phyloP scores from a whole-genome alignment of 2,113 vertebrate species.

The Phocoena sinus region DNA sequence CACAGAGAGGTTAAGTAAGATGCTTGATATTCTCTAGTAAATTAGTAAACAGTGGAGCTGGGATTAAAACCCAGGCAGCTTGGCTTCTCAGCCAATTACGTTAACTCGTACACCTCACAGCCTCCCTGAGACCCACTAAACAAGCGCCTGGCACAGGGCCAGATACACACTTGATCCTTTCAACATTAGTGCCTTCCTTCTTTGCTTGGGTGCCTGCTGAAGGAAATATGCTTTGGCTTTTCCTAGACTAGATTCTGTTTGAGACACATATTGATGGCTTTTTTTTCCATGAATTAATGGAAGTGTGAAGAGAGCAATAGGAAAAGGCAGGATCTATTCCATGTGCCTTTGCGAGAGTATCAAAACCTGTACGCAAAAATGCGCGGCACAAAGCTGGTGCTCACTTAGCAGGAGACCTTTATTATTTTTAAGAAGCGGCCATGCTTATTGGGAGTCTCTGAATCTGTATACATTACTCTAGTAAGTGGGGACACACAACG shows the following conservation, averaged over 20 bases:
- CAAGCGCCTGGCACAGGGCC: too few species aligned
- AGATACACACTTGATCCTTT: not conserved
- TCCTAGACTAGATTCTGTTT: not conserved
- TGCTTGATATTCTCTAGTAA: not conserved
- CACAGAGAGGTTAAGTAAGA: not conserved
- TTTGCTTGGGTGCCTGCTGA: too few species aligned
- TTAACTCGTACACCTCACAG: not conserved
- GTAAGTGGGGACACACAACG: not conserved
- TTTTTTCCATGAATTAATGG: not conserved
- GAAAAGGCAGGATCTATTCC: not conserved
- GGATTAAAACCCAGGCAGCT: not conserved
- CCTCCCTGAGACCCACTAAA: not conserved
- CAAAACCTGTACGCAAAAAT: not conserved
- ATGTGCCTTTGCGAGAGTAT: not conserved
- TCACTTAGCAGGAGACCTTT: not conserved
- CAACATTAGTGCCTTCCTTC: not conserved
- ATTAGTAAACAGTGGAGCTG: not conserved
- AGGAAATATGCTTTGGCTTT: not conserved
- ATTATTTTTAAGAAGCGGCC: not conserved
- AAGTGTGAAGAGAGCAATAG: not conserved
- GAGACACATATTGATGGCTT: not conserved
- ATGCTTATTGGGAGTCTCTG: not conserved
- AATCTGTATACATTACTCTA: not conserved
- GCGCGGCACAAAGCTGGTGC: not conserved
- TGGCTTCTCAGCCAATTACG: not conserved